Evolutionary conservation across 2,113 vertebrate genomes (phyloP), one percentile per base, ranked within the genome.

Genomic region (Chiloscyllium plagiosum): DNA sequence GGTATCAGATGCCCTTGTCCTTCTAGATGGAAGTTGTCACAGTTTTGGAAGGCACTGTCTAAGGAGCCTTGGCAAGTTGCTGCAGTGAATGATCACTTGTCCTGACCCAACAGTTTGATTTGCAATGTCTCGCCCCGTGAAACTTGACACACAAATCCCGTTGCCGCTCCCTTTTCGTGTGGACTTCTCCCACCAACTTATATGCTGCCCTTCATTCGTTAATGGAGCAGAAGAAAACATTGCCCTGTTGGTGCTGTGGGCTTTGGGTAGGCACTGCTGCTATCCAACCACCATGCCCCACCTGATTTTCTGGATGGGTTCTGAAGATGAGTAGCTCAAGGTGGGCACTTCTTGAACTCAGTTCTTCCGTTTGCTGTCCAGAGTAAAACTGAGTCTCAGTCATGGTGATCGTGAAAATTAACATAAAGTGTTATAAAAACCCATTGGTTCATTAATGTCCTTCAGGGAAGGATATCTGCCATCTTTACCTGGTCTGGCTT

Each of bases 81-180:
- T 85, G 42, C 42, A 47, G 37, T 20, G 20, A 19, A 85, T 52
- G 22, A 26, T 26, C 20, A 86, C 22, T 20, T 20, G 42, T 50
- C 19, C 26, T 29, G 13, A 56, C 29, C 42, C 50, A 47, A 26
- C 47, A 87, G 47, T 26, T 47, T n/a, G 52, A 90, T 90, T 61
- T 61, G n/a, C n/a, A 29, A 26, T 15, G 33, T 15, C 33, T 90
- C n/a, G 61, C 29, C 52, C 15, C 61, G 87, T 33, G 95, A 6
- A 89, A 47, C 56, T 7, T 0, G 0, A 24, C 86, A 26, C 33
- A 95, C 6, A 61, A 33, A 95, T 37, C 85, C 10, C 37, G 65
- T 2, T 65, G 89, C 29, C 42, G 17, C 20, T 97, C 96, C 95
- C 94, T 90, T 10, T 83, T 95, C 29, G 7, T 52, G 5, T 50